Evolutionary conservation across 2,797 vertebrate genomes (phyloP).

Genomic region (Danionella dracula): DNA sequence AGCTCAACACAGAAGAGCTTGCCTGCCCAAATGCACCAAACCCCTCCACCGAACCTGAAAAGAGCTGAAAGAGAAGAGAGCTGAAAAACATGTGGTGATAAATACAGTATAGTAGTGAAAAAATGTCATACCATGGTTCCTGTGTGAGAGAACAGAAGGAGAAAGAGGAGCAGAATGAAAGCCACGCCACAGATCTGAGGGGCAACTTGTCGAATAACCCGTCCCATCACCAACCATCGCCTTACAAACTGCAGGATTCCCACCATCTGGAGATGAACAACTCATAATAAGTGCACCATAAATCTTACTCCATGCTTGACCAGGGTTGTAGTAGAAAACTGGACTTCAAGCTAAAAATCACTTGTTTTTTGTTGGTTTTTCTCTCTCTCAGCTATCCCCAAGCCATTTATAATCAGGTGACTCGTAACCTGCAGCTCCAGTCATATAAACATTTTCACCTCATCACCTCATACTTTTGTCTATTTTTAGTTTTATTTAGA

Average conservation of each 20-base stretch:
- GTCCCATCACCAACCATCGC: constrained; percentile 66
- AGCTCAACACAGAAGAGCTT: constrained; percentile 50
- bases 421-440: no score
- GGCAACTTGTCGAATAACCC: constrained; percentile 59
- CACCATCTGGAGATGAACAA: constrained; percentile 55
- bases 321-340: no score
- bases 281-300: background rate
- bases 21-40: constrained; percentile 54
- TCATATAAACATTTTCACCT: no score
- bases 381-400: no score
- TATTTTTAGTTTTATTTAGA: no score
- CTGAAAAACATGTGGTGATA: background rate
- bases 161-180: constrained; percentile 55
- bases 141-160: constrained; percentile 62
- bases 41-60: constrained; percentile 59
- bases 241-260: constrained; percentile 67
- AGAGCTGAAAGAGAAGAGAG: constrained; percentile 55
- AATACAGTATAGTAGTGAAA: background rate
- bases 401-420: no score
- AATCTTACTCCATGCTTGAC: no score
- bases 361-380: no score
- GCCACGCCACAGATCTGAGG: constrained; percentile 56
- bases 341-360: no score
- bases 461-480: no score
- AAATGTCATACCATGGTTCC: constrained; percentile 58